A percentile compares a stretch with the other conserved stretches of the same genome.
Evolutionary conservation across 2,888 invertebrate genomes (phyloP).

Genomic region (Catonia carolina): DNA sequence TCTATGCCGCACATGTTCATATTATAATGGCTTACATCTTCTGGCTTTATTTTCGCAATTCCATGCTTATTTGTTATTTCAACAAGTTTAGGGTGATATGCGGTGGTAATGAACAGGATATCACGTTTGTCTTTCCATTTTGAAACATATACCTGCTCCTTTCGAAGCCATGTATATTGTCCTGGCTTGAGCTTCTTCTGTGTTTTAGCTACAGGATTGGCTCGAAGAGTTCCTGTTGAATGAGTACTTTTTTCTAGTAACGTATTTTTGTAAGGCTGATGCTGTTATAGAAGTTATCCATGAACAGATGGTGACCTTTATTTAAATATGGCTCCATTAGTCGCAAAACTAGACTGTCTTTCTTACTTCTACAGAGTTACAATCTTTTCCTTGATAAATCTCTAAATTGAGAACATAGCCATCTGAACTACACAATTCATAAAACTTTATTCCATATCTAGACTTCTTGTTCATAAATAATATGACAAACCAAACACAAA

Average conservation of each 20-base stretch:
- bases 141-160: slow-evolving; percentile 4
- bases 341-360: not conserved
- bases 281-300: slow-evolving; percentile 22
- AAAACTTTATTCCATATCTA: no score
- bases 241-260: slow-evolving; percentile 3
- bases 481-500: no score
- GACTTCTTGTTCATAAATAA: no score
- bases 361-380: no score
- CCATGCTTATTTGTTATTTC: slow-evolving; percentile 5
- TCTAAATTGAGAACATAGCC: no score
- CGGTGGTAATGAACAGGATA: slow-evolving; percentile 8
- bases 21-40: slow-evolving; percentile 30
- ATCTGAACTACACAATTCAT: no score
- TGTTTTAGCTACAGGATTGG: not conserved
- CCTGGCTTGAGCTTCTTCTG: slow-evolving; percentile 9
- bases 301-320: slow-evolving; percentile 11
- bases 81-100: not conserved
- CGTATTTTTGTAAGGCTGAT: slow-evolving; percentile 12
- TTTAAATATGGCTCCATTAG: not conserved
- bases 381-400: no score
- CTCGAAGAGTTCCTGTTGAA: slow-evolving; percentile 13
- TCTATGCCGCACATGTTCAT: slow-evolving; percentile 33
- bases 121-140: slow-evolving; percentile 14
- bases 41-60: slow-evolving; percentile 17
- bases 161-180: not conserved